Evolutionary conservation across 2,888 invertebrate species (phyloP).

Genomic region (Pasiphila rectangulata): DNA sequence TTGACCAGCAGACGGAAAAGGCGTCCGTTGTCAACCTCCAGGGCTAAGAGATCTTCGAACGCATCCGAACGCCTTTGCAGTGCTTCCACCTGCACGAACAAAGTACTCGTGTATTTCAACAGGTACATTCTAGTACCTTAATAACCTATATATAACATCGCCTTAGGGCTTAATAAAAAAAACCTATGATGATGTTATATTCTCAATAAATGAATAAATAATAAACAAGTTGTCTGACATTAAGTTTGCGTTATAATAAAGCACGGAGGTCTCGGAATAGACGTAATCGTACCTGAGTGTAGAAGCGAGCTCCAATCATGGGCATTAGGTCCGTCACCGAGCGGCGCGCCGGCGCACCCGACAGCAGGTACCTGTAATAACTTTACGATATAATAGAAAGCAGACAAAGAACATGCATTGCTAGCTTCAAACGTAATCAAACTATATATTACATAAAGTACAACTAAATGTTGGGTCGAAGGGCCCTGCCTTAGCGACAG

Average conservation of each 20-base stretch:
- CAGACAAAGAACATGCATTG: background rate
- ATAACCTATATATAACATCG: no score
- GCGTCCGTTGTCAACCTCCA: slow-evolving; percentile 97
- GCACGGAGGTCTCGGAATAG: background rate
- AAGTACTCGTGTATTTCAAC: no score
- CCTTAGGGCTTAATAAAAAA: no score
- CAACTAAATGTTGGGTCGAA: no score
- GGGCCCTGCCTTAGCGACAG: no score
- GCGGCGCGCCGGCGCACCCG: slow-evolving; percentile 82
- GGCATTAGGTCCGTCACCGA: slow-evolving; percentile 98
- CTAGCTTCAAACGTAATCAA: no score
- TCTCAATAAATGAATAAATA: no score
- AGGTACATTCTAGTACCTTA: no score
- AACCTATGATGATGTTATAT: no score
- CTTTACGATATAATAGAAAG: no score
- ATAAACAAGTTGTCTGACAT: background rate
- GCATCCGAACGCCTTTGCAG: slow-evolving; percentile 93
- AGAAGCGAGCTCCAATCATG: slow-evolving; percentile 98
- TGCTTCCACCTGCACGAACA: slow-evolving; percentile 84
- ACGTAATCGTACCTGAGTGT: slow-evolving; percentile 86
- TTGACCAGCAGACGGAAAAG: slow-evolving; percentile 95
- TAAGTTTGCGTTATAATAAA: background rate
- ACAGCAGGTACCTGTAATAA: slow-evolving; percentile 90
- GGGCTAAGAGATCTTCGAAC: slow-evolving; percentile 93
- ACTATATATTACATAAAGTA: no score